These are phyloP conservation scores for Kobus ellipsiprymnus DNA, from an alignment of 2,113 vertebrate genomes.

Conservation along the genomic window DNA sequence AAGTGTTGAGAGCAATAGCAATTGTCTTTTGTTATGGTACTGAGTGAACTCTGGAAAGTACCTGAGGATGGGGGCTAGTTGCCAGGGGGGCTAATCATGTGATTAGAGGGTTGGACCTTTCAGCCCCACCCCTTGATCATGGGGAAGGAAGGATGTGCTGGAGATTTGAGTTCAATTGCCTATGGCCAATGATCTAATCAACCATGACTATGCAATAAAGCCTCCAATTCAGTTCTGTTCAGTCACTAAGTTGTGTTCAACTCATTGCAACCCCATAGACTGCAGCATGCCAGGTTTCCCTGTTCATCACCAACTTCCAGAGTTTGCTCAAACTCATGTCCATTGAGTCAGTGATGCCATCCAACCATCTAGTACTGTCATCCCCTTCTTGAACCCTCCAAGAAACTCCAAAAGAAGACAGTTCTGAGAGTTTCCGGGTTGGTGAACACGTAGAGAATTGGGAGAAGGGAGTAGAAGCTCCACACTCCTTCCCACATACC, in stretches of 20 bases:
- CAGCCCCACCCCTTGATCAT: background rate
- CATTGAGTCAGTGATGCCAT: background rate
- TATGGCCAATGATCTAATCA: background rate
- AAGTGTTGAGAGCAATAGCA: background rate
- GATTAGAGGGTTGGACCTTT: background rate
- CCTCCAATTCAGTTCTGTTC: background rate
- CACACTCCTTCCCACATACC: background rate
- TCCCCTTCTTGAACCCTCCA: background rate
- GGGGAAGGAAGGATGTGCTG: background rate
- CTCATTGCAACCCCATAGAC: background rate
- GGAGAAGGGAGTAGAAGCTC: background rate
- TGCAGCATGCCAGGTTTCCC: background rate
- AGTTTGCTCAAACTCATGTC: background rate
- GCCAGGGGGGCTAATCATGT: background rate
- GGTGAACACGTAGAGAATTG: no score
- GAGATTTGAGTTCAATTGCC: background rate
- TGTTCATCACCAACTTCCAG: background rate
- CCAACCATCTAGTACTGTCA: background rate
- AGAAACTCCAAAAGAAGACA: background rate
- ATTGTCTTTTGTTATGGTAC: background rate
- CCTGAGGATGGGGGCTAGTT: background rate
- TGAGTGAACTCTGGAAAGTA: background rate
- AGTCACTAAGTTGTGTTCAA: fast-evolving
- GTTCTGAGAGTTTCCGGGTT: background rate
- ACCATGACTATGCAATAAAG: background rate